phyloP scores from a whole-genome alignment of 2,888 invertebrate genomes.

The Megalurothrips usitatus region DNA sequence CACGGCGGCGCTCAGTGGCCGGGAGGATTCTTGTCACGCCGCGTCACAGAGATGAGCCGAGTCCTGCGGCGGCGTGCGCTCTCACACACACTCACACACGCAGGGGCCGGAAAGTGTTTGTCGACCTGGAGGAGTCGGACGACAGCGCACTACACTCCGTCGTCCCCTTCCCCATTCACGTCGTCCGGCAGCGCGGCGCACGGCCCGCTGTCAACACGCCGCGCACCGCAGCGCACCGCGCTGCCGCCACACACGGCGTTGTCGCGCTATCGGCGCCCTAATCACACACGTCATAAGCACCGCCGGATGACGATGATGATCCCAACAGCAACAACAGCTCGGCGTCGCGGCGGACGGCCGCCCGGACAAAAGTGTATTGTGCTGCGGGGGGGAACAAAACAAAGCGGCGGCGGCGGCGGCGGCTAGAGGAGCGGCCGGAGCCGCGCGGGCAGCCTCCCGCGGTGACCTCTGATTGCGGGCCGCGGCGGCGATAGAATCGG shows the following conservation, averaged over 20 bases:
- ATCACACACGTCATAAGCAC: background rate
- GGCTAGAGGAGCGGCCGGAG: background rate
- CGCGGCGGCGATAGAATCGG: constrained; percentile 12
- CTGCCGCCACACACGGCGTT: too few relatives aligned
- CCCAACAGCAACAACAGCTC: background rate
- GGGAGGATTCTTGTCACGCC: too few relatives aligned
- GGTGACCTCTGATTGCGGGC: constrained; percentile 27
- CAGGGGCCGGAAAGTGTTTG: too few relatives aligned
- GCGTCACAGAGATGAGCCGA: too few relatives aligned
- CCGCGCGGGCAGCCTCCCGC: constrained; percentile 29
- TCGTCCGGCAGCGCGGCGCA: too few relatives aligned
- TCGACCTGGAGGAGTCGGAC: too few relatives aligned
- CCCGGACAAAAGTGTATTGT: background rate
- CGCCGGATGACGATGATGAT: background rate
- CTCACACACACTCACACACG: too few relatives aligned
- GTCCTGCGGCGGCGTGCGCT: too few relatives aligned
- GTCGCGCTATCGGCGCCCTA: background rate
- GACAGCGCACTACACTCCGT: too few relatives aligned
- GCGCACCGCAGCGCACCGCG: background rate
- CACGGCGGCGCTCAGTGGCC: too few relatives aligned
- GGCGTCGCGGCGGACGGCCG: background rate
- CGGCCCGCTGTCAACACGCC: too few relatives aligned
- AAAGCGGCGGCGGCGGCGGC: background rate
- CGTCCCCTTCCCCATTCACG: too few relatives aligned
- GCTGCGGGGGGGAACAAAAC: background rate